These are phyloP conservation scores for Gortyna flavago DNA, from an alignment of 2,888 invertebrate species.

Conservation along the genomic window DNA sequence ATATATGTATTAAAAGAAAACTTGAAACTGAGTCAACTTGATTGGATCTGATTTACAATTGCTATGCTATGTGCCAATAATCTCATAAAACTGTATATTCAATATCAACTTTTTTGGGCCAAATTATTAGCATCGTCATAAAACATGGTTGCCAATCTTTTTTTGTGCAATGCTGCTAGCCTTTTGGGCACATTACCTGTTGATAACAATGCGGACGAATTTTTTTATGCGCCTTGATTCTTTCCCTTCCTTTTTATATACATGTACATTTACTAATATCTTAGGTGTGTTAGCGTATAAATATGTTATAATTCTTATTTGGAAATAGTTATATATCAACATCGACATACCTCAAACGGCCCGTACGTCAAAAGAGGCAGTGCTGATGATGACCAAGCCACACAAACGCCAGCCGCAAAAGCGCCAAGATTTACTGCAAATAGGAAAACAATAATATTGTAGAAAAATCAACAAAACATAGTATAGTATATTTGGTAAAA, in stretches of 20 bases:
- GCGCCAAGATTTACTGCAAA: constrained; percentile 90
- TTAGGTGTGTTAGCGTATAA: background rate
- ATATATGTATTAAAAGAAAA: background rate
- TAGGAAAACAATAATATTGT: background rate
- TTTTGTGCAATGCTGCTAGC: background rate
- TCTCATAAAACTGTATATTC: background rate
- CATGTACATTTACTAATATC: background rate
- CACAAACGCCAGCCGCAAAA: constrained; percentile 89
- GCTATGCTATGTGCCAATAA: background rate
- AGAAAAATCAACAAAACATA: background rate
- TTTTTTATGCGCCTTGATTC: no score
- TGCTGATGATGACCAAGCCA: constrained; percentile 91
- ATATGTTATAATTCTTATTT: background rate
- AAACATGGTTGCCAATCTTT: background rate
- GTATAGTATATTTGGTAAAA: background rate
- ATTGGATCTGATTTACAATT: background rate
- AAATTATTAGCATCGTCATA: background rate
- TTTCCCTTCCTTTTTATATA: no score
- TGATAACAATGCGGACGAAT: background rate
- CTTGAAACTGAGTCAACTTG: background rate
- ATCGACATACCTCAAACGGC: constrained; percentile 69
- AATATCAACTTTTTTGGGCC: background rate
- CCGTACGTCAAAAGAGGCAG: constrained; percentile 80
- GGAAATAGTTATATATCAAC: background rate
- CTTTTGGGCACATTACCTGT: background rate